phyloP scores from a whole-genome alignment of 2,113 vertebrate genomes.

The Heterochromis multidens region DNA sequence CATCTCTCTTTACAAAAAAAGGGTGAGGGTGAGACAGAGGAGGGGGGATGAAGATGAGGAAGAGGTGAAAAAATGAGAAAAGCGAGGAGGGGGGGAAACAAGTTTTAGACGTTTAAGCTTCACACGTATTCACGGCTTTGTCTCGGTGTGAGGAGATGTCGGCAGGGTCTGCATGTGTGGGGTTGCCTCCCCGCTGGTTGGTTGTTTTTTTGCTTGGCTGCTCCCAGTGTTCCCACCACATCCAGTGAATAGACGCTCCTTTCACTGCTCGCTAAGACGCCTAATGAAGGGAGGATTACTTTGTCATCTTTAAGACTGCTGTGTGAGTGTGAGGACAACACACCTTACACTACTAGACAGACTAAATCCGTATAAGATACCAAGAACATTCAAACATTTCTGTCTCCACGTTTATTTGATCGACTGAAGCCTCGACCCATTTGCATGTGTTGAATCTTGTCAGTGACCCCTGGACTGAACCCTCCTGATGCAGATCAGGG shows the following conservation, averaged over 20 bases:
- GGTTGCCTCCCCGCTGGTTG: not conserved
- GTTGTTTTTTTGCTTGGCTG: constrained; percentile 29
- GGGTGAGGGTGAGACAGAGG: not conserved
- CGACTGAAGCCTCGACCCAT: not conserved
- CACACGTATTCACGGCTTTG: constrained; percentile 25
- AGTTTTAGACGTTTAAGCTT: constrained; percentile 10
- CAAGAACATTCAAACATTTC: not conserved
- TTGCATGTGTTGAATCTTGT: not conserved
- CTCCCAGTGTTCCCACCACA: constrained; percentile 47
- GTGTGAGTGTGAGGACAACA: not conserved
- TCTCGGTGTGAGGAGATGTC: not conserved
- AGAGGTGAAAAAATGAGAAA: not conserved
- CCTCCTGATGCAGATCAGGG: not conserved
- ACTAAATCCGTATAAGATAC: not conserved
- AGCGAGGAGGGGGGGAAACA: not conserved
- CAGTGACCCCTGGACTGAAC: not conserved
- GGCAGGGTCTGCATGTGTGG: not conserved
- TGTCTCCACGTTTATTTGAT: not conserved
- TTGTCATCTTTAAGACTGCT: not conserved
- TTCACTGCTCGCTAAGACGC: constrained; percentile 20
- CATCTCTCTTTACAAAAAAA: not conserved
- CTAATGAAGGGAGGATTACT: constrained; percentile 58
- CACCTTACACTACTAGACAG: not conserved
- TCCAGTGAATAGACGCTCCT: constrained; percentile 46
- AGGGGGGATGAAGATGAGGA: not conserved